Evolutionary conservation across 2,113 vertebrate species (phyloP).

Genomic region (Phalacrocorax brasilianus): DNA sequence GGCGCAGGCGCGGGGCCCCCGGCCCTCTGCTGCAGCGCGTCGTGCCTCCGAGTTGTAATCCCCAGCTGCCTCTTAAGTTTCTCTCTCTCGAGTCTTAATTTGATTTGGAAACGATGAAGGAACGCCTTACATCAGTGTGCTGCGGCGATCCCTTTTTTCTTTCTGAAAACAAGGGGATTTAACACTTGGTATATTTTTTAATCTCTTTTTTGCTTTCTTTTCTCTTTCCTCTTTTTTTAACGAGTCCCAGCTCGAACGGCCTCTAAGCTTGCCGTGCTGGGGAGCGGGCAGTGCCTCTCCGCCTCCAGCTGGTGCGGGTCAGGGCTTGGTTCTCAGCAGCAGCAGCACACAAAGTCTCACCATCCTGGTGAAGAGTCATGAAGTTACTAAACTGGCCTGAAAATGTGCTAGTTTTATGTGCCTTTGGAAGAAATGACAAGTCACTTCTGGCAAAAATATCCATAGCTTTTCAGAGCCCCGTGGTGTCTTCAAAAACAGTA

Average conservation of each 20-base stretch:
- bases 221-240: rapidly evolving
- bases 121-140: not conserved
- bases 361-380: not conserved
- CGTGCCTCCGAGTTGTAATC: too few relatives aligned
- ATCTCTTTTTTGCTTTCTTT: not conserved
- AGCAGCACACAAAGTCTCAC: constrained; percentile 22
- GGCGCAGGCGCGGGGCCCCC: too few relatives aligned
- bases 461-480: not conserved
- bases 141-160: not conserved
- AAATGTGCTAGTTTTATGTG: not conserved
- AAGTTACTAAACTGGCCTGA: constrained; percentile 20
- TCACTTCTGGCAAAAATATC: not conserved
- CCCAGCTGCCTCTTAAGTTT: not conserved
- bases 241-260: not conserved
- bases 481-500: not conserved
- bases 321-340: not conserved
- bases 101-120: not conserved
- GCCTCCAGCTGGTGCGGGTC: not conserved
- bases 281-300: not conserved
- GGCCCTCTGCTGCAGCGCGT: too few relatives aligned
- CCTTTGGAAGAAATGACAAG: not conserved
- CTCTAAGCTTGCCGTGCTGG: rapidly evolving
- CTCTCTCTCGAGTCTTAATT: not conserved
- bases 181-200: not conserved
- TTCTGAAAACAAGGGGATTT: not conserved